Base-by-base conservation (phyloP, 2,113 vertebrate species). In the Psilopogon haemacephalus region DNA sequence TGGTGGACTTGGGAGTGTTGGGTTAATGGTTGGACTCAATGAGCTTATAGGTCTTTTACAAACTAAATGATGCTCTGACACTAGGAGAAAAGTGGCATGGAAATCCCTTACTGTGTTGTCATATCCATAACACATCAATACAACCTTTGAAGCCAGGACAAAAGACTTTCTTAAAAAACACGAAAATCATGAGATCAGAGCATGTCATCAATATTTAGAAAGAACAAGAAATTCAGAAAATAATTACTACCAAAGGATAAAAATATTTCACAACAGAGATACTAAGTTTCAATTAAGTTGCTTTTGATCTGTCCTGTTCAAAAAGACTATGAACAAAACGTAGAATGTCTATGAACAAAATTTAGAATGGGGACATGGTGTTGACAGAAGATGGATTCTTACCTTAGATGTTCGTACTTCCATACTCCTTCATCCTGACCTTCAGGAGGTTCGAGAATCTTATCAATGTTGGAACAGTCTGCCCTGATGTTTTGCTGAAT, bases 321-420 rank as follows among this genome's bases (percentile, higher is more conserved):
- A 44, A 68, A 8, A 84, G 82, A 42, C 14, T 54, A n/a, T n/a
- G n/a, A n/a, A n/a, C n/a, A n/a, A n/a, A n/a, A n/a, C n/a, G n/a
- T n/a, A n/a, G 60, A n/a, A 35, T 76, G 59, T 9, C 28, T 55
- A 19, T 38, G 59, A 85, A 79, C 8, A 83, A 55, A 68, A 33
- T 28, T n/a, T 20, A 16, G 18, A 44, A 72, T 8, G 4, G 1
- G 44, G 32, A 91, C 8, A 23, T 21, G 15, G 7, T 6, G 3
- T 1, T 58, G 40, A 48, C 44, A 55, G 8, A 86, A 81, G 54
- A 69, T 30, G n/a, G 84, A 63, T 69, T 91, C 95, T 89, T 98
- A 99, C 99, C 99, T 98, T 97, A 99, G 98, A 96, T 99, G 99
- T 95, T 99, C 99, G n/a, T 99, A 99, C 59, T 99, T 99, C 99